phyloP scores from a whole-genome alignment of 2,113 vertebrate genomes.

The Hypanus sabinus region DNA sequence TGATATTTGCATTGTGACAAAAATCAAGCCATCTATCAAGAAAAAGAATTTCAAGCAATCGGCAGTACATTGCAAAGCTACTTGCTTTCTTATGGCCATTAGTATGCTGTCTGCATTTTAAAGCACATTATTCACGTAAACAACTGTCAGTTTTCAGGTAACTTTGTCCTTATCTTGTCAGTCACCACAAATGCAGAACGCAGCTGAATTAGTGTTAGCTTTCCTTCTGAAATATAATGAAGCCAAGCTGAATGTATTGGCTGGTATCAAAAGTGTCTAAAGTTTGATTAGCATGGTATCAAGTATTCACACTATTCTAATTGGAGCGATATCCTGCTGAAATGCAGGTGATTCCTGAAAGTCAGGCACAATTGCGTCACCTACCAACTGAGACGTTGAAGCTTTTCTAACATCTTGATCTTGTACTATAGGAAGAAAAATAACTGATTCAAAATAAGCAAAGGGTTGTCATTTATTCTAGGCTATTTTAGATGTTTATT shows the following conservation, averaged over 20 bases:
- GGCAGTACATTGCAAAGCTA: too few relatives aligned
- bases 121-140: not conserved
- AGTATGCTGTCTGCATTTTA: not conserved
- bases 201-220: not conserved
- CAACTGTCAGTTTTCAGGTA: not conserved
- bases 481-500: not conserved
- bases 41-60: not conserved
- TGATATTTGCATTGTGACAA: not conserved
- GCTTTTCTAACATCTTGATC: not conserved
- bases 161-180: not conserved
- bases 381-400: not conserved
- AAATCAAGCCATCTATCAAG: too few relatives aligned
- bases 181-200: not conserved
- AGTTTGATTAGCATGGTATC: not conserved
- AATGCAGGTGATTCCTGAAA: not conserved
- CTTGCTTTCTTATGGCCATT: not conserved
- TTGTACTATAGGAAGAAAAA: conserved; percentile 19
- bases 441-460: not conserved
- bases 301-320: not conserved
- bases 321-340: not conserved
- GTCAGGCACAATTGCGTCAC: not conserved
- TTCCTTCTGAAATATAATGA: not conserved
- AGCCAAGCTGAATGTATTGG: not conserved
- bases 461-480: not conserved
- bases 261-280: not conserved